Evolutionary conservation across 2,888 invertebrate species (phyloP).

Genomic region (Drosophila putrida): DNA sequence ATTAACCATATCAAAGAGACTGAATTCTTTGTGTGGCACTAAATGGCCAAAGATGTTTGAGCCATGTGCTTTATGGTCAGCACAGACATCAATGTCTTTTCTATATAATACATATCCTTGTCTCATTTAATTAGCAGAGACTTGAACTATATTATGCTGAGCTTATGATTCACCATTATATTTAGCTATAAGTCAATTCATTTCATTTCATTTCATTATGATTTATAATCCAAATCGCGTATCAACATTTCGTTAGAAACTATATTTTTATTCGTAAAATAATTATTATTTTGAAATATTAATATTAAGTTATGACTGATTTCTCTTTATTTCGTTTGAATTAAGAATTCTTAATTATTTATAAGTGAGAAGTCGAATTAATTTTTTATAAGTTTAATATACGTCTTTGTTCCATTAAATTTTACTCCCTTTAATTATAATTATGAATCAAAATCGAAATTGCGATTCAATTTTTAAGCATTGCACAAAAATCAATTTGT

Average conservation of each 20-base stretch:
- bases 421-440: background rate
- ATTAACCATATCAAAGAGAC: slow-evolving; percentile 36
- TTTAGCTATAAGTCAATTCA: slow-evolving; percentile 18
- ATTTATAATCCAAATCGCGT: no score
- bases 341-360: no score
- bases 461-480: background rate
- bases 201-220: background rate
- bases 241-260: no score
- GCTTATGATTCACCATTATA: background rate
- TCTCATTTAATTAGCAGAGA: slow-evolving; percentile 31
- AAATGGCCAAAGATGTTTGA: slow-evolving; percentile 3
- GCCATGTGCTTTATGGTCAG: slow-evolving; percentile 35
- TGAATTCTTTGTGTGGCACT: background rate
- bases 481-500: slow-evolving; percentile 7
- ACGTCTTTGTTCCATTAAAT: no score
- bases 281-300: background rate
- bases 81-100: background rate
- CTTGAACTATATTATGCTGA: slow-evolving; percentile 7
- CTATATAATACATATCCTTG: slow-evolving; percentile 4
- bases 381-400: no score
- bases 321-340: no score
- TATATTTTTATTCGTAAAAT: no score
- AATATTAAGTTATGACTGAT: background rate
- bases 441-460: slow-evolving; percentile 1
- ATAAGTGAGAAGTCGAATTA: no score